Evolutionary conservation across 2,888 invertebrate species (phyloP).

Genomic region (Orthosia gracilis): DNA sequence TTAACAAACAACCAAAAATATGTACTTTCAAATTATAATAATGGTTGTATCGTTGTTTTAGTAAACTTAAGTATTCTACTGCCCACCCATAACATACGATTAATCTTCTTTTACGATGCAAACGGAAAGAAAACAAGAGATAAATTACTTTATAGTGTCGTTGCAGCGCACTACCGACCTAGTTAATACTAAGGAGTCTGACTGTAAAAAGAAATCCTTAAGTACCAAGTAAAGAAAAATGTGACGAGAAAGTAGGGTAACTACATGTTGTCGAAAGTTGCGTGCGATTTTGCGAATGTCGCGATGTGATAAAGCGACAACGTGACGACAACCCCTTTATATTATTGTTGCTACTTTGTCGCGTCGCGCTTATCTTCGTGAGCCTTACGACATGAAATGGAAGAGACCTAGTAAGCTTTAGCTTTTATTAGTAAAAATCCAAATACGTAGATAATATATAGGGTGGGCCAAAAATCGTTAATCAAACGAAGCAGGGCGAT

Average conservation of each 20-base stretch:
- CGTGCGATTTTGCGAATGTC: too few species aligned
- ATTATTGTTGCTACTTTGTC: background rate
- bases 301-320: too few species aligned
- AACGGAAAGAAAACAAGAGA: constrained; percentile 11
- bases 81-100: constrained; percentile 11
- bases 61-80: constrained; percentile 3
- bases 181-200: background rate
- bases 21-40: background rate
- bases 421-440: background rate
- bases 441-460: too few species aligned
- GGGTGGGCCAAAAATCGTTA: too few species aligned
- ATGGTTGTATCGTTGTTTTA: background rate
- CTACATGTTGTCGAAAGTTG: background rate
- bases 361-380: background rate
- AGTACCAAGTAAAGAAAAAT: constrained; percentile 17
- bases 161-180: constrained; percentile 13
- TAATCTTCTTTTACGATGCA: constrained; percentile 29
- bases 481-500: too few species aligned
- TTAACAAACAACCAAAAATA: background rate
- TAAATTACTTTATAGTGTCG: constrained; percentile 28
- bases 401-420: background rate
- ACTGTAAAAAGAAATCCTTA: constrained; percentile 4
- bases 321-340: too few species aligned
- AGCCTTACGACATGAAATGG: background rate
- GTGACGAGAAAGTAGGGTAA: background rate